These are phyloP conservation scores for Netelia fuscicornis DNA, from an alignment of 2,888 invertebrate species.

Conservation along the genomic window DNA sequence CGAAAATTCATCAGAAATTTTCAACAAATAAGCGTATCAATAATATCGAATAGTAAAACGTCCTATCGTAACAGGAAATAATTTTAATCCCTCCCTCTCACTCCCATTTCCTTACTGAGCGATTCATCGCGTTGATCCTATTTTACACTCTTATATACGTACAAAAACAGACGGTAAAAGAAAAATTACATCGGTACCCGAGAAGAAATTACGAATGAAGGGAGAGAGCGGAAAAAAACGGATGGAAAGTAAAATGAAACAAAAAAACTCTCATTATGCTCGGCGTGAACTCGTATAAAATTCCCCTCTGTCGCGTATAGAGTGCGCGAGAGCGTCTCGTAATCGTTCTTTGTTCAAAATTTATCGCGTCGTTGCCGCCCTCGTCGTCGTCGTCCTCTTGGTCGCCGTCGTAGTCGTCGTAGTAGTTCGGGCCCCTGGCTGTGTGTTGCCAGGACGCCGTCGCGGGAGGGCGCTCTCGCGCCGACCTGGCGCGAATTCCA, in stretches of 20 bases:
- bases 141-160: not conserved
- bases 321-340: constrained; percentile 30
- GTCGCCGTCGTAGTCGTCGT: constrained; percentile 25
- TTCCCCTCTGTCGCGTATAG: constrained; percentile 6
- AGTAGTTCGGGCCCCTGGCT: constrained; percentile 3
- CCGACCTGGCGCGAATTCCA: constrained; percentile 57
- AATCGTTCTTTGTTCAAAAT: constrained; percentile 62
- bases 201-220: constrained; percentile 1
- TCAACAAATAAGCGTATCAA: constrained; percentile 11
- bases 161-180: not conserved
- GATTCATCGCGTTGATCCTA: not conserved
- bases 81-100: not conserved
- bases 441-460: constrained; percentile 23
- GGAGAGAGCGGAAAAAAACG: constrained; percentile 9
- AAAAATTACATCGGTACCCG: not conserved
- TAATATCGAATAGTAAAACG: too few species aligned
- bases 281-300: constrained; percentile 46
- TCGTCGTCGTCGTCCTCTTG: constrained; percentile 17
- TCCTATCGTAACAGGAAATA: not conserved
- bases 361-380: constrained; percentile 51
- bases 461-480: constrained; percentile 10
- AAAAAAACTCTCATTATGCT: constrained; percentile 32
- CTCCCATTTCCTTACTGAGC: not conserved
- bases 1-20: constrained; percentile 55
- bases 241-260: constrained; percentile 35